phyloP scores from a whole-genome alignment of 2,113 vertebrate species.

The Blennius ocellaris region DNA sequence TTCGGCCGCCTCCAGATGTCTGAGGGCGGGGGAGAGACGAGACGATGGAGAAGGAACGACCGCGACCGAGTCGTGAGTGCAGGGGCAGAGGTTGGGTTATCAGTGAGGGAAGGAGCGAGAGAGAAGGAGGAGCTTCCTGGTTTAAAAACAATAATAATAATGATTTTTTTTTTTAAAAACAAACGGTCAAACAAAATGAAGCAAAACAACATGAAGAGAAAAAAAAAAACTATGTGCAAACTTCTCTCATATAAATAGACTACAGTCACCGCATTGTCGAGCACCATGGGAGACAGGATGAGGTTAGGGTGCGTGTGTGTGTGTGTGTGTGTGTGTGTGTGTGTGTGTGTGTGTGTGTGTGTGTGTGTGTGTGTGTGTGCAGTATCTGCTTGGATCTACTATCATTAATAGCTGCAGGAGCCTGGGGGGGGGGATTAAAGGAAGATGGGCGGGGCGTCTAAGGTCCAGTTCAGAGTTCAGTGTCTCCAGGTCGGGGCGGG shows the following conservation, averaged over 20 bases:
- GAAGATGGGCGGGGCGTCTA: constrained; percentile 21
- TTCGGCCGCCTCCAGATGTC: too few relatives aligned
- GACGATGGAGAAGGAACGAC: too few relatives aligned
- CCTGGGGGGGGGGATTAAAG: constrained; percentile 51
- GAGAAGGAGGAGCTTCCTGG: constrained; percentile 55
- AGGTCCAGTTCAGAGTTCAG: constrained; percentile 59
- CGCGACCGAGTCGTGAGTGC: constrained; percentile 9
- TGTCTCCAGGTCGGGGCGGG: not conserved
- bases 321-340: constrained; percentile 38
- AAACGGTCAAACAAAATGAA: constrained; percentile 60
- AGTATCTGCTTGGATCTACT: constrained; percentile 58
- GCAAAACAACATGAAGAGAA: constrained; percentile 52
- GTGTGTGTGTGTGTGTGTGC: constrained; percentile 43
- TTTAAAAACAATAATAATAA: constrained; percentile 65
- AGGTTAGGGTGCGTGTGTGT: constrained; percentile 38
- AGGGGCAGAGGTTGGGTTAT: constrained; percentile 36
- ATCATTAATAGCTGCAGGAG: constrained; percentile 50
- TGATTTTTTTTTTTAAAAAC: too few relatives aligned
- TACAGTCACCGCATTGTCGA: constrained; percentile 78
- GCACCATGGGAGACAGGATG: constrained; percentile 84
- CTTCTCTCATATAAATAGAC: constrained; percentile 81
- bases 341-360: constrained; percentile 40
- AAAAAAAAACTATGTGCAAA: constrained; percentile 79
- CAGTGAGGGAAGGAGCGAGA: constrained; percentile 1
- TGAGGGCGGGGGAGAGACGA: too few relatives aligned